These are phyloP conservation scores for Rhombomys opimus DNA, from an alignment of 2,113 vertebrate species.

Conservation along the genomic window DNA sequence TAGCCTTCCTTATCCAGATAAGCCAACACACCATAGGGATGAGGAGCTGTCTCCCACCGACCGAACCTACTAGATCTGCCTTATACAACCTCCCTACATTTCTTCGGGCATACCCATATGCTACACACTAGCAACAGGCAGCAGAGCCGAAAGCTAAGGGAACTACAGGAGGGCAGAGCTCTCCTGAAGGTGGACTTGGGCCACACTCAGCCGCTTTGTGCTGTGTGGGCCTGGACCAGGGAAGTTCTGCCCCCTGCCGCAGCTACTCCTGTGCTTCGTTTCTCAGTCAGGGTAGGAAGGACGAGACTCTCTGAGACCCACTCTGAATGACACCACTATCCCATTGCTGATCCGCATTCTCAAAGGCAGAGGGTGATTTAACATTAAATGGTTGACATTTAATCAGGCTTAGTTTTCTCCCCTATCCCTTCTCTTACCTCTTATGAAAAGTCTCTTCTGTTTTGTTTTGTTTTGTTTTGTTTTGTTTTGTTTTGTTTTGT, in stretches of 20 bases:
- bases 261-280: neutral
- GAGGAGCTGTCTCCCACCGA: neutral
- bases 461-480: neutral
- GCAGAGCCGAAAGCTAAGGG: neutral
- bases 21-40: neutral
- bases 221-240: neutral
- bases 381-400: neutral
- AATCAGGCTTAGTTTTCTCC: neutral
- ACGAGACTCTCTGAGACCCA: neutral
- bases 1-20: neutral
- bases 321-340: neutral
- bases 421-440: conserved; percentile 30
- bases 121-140: neutral
- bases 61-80: neutral
- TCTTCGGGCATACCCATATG: neutral
- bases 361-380: neutral
- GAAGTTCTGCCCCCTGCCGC: neutral
- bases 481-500: too few species aligned
- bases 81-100: neutral
- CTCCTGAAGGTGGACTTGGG: neutral
- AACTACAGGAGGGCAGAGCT: neutral
- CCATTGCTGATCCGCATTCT: conserved; percentile 10
- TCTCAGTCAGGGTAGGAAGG: conserved; percentile 42
- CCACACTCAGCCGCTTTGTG: neutral
- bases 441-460: neutral